Evolutionary conservation across 2,888 invertebrate species (phyloP), one percentile per base, ranked within the genome.

Genomic region (Drosophila diplacantha): DNA sequence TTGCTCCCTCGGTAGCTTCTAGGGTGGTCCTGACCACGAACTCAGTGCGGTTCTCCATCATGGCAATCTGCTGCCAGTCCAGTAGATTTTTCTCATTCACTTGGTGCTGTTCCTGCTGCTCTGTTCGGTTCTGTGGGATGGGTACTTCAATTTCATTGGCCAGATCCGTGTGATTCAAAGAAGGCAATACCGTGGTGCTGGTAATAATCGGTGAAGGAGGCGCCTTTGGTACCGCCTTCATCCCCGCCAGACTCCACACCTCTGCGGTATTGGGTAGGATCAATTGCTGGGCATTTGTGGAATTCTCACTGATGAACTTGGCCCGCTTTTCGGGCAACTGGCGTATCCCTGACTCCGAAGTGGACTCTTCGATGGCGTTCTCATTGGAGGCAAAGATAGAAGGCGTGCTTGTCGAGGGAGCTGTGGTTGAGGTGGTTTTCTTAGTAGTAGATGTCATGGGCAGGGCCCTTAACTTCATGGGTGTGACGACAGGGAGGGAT

Each of bases 1-100:
- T 66, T 3, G 71, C 75, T 2, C 61, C 72, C 34, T 84, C 84
- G 6, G 84, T 84, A 46, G 75, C 80, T 57, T 84, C 84, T 18
- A 84, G 26, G 0, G 84, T 80, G 6, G 75, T 77, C 20, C 72
- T 69, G 22, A 84, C 59, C 24, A 67, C 46, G 9, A 62, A 63
- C 49, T 81, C 81, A 5, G 84, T 81, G 5, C 51, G 75, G 56
- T 84, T 82, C 34, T 82, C 82, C 75, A 81, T 81, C 72, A 80
- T 71, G 72, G 85, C 85, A 8, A 87, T 85, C 20, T 86, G 84
- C 16, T 81, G 84, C 87, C 87, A 87, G 56, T 87, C 87, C 16
- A 86, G 56, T 3, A 87, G 67, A 64, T 73, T 86, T 44, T 87
- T 87, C 34, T 85, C 85, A 53, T 81, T 85, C 0, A 46, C 31